phyloP scores from a whole-genome alignment of 2,888 invertebrate genomes.

The Panzeria rudis region DNA sequence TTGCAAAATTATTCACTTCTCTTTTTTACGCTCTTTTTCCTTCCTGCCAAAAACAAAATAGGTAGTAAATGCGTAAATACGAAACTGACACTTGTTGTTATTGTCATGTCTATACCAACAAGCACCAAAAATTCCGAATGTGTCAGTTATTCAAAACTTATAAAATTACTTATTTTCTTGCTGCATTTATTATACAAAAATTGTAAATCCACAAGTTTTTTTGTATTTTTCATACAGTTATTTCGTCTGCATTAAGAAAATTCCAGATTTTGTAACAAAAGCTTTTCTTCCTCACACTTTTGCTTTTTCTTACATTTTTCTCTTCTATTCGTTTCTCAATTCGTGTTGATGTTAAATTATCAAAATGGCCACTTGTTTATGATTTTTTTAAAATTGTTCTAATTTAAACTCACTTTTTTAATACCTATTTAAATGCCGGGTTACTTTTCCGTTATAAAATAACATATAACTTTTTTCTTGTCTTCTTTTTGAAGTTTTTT shows the following conservation, averaged over 20 bases:
- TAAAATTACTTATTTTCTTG: not conserved
- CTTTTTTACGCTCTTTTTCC: not conserved
- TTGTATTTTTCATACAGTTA: not conserved
- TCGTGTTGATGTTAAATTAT: constrained; percentile 57
- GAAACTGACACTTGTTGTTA: constrained; percentile 69
- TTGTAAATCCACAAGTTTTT: not conserved
- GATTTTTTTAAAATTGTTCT: not conserved
- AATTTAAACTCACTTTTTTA: constrained; percentile 6
- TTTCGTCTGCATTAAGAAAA: constrained; percentile 7
- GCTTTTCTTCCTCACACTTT: constrained; percentile 67
- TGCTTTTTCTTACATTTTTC: constrained; percentile 51
- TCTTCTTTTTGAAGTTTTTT: not conserved
- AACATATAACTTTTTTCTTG: constrained; percentile 12
- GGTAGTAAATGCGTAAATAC: constrained; percentile 54
- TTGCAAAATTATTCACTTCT: constrained; percentile 1
- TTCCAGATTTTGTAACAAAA: constrained; percentile 51
- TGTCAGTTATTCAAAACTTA: not conserved
- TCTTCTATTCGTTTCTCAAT: constrained; percentile 69
- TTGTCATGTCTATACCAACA: not conserved
- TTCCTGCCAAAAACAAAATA: not conserved
- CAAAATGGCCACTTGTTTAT: constrained; percentile 74
- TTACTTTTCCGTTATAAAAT: not conserved
- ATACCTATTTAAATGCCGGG: constrained; percentile 47
- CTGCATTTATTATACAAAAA: not conserved
- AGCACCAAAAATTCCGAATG: not conserved